Percentiles rank a stretch among this genome's conserved stretches.
These are phyloP conservation scores for Cololabis saira DNA, from an alignment of 2,113 vertebrate genomes.

Conservation along the genomic window DNA sequence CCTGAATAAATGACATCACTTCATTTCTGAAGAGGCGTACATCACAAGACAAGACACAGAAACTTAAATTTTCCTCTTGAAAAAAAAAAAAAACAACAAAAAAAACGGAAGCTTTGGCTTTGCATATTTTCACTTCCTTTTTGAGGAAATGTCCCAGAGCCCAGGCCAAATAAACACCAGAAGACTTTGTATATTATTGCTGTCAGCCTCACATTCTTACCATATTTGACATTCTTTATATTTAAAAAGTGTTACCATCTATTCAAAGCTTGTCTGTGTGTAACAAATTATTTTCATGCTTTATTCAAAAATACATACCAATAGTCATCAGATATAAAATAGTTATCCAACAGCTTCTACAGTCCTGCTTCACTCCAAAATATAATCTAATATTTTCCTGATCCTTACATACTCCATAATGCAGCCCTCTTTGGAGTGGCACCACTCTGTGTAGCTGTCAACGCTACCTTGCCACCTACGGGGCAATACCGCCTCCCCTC, in stretches of 20 bases:
- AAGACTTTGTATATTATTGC: slow-evolving; percentile 54
- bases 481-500: slow-evolving; percentile 34
- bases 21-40: slow-evolving; percentile 37
- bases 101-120: slow-evolving; percentile 73
- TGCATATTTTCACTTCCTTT: slow-evolving; percentile 85
- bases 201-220: slow-evolving; percentile 64
- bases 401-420: slow-evolving; percentile 14
- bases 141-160: slow-evolving; percentile 74
- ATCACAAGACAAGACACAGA: slow-evolving; percentile 77
- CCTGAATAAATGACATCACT: slow-evolving; percentile 63
- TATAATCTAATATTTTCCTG: slow-evolving; percentile 3
- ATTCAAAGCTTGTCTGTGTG: background rate
- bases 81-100: slow-evolving; percentile 13
- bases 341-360: background rate
- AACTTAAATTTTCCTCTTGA: slow-evolving; percentile 49
- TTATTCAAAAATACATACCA: background rate
- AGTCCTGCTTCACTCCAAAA: background rate
- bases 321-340: background rate
- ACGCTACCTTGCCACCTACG: slow-evolving; percentile 68
- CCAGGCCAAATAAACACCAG: slow-evolving; percentile 76
- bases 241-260: slow-evolving; percentile 4
- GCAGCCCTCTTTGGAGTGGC: slow-evolving; percentile 41
- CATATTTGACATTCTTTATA: slow-evolving; percentile 49
- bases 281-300: slow-evolving; percentile 2
- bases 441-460: slow-evolving; percentile 69